Conservation (phyloP, 2,888 invertebrate species). For the Agelastica alni region DNA sequence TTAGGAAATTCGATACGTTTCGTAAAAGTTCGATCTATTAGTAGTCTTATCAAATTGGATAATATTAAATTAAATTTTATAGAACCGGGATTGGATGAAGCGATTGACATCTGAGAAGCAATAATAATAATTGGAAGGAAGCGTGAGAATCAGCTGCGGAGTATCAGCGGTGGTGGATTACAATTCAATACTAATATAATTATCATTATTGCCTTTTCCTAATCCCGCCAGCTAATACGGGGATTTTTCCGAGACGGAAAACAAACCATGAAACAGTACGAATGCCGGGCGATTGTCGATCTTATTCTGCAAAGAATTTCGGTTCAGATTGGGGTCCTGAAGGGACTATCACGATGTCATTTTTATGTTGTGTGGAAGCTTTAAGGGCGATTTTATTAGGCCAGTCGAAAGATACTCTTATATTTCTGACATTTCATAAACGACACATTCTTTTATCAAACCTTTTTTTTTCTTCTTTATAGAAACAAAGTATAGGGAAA, state of each 20-base stretch:
- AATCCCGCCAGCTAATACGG: slow-evolving; percentile 50
- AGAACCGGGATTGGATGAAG: slow-evolving; percentile 1
- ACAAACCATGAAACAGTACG: not conserved
- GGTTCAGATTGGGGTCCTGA: not conserved
- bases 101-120: slow-evolving; percentile 35
- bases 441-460: too few relatives aligned
- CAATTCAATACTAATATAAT: slow-evolving; percentile 59
- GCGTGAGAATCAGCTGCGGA: slow-evolving; percentile 50
- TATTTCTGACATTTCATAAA: too few relatives aligned
- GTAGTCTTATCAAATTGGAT: not conserved
- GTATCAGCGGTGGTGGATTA: slow-evolving; percentile 51
- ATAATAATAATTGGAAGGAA: slow-evolving; percentile 39
- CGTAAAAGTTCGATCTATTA: not conserved
- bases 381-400: not conserved
- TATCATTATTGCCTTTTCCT: slow-evolving; percentile 58
- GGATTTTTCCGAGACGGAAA: slow-evolving; percentile 12
- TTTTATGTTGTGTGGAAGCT: not conserved
- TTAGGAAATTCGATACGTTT: too few relatives aligned
- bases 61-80: slow-evolving; percentile 18
- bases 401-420: not conserved
- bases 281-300: slow-evolving; percentile 8
- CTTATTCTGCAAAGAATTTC: not conserved
- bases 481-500: too few relatives aligned
- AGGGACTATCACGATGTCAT: not conserved
- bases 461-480: too few relatives aligned